Evolutionary conservation across 2,113 vertebrate genomes (phyloP).

Genomic region (Oceanites oceanicus): DNA sequence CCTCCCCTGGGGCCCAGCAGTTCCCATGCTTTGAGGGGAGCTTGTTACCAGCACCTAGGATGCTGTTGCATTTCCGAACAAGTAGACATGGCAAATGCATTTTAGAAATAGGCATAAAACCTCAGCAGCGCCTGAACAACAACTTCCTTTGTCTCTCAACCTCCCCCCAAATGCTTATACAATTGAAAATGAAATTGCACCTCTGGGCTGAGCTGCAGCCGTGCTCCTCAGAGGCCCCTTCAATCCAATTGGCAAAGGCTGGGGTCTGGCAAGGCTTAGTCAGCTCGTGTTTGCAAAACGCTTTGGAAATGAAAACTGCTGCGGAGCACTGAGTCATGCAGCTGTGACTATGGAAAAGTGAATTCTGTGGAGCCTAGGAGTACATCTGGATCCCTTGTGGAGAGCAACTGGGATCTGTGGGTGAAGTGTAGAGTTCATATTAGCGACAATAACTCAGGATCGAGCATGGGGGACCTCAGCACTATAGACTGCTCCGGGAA

Average conservation of each 20-base stretch:
- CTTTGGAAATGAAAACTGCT: constrained; percentile 37
- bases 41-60: neutral
- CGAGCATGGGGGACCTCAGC: neutral
- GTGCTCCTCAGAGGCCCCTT: constrained; percentile 20
- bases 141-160: neutral
- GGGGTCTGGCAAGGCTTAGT: constrained; percentile 16
- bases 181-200: constrained; percentile 42
- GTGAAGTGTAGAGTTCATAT: neutral
- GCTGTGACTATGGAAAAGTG: neutral
- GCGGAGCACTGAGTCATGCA: constrained; percentile 23
- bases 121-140: neutral
- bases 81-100: neutral
- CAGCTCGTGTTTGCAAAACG: neutral
- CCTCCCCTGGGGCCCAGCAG: neutral
- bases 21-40: neutral
- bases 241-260: constrained; percentile 12
- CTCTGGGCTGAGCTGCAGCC: constrained; percentile 31
- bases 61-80: neutral
- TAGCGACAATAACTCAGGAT: neutral
- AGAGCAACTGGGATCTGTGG: neutral
- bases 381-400: constrained; percentile 2
- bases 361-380: neutral
- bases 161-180: neutral
- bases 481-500: neutral
- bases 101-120: neutral